Evolutionary conservation across 2,888 invertebrate species (phyloP).

Genomic region (Drosophila maculinotata): DNA sequence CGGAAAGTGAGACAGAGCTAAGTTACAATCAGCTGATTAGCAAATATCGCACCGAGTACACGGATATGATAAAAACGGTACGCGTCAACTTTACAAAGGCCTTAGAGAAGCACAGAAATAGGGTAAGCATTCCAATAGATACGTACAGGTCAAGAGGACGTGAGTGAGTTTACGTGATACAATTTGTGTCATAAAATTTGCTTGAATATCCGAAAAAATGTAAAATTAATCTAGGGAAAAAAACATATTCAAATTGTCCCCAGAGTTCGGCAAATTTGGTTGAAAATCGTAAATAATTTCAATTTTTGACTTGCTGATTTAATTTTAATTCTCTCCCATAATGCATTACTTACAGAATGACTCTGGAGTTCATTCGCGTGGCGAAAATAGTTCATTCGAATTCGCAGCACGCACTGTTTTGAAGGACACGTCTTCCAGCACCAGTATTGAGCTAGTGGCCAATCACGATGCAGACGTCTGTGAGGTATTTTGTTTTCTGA

Average conservation of each 20-base stretch:
- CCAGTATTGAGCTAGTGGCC: slow-evolving; percentile 77
- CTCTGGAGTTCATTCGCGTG: slow-evolving; percentile 83
- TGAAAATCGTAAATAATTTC: no score
- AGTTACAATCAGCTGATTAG: slow-evolving; percentile 29
- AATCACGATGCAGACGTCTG: slow-evolving; percentile 86
- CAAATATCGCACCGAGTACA: slow-evolving; percentile 69
- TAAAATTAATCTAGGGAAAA: no score
- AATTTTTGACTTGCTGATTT: no score
- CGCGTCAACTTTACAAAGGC: slow-evolving; percentile 79
- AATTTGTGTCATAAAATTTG: no score
- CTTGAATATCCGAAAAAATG: no score
- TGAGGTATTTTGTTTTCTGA: slow-evolving; percentile 91
- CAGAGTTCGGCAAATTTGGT: no score
- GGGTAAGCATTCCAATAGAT: slow-evolving; percentile 30
- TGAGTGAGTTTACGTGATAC: background rate
- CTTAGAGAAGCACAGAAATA: slow-evolving; percentile 71
- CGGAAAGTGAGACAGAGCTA: slow-evolving; percentile 33
- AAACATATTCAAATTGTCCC: no score
- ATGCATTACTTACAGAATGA: slow-evolving; percentile 70
- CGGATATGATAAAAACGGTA: slow-evolving; percentile 65
- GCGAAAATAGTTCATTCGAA: slow-evolving; percentile 82
- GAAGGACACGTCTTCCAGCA: slow-evolving; percentile 59
- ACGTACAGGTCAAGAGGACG: background rate
- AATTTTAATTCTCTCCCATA: background rate
- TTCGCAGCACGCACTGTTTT: slow-evolving; percentile 25